Percentiles rank a stretch among this genome's conserved stretches.
Conservation (phyloP, 1,140 invertebrate species). For the Heliconius melpomene region DNA sequence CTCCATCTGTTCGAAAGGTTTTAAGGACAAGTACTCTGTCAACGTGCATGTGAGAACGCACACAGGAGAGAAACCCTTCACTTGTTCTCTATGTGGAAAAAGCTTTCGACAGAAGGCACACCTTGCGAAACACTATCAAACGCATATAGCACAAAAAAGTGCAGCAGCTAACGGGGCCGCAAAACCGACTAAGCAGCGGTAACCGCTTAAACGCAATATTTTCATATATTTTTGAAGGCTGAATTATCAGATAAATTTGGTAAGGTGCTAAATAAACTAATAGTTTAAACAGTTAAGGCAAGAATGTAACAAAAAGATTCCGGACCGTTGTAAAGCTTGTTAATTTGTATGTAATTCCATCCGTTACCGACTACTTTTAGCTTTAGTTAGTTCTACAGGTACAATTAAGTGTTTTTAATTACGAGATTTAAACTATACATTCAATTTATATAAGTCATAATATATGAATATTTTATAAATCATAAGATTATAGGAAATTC, state of each 20-base stretch:
- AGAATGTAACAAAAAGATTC: conserved; percentile 56
- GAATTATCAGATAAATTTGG: conserved; percentile 78
- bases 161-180: conserved; percentile 75
- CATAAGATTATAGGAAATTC: conserved; percentile 39
- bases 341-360: conserved; percentile 78
- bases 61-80: conserved; percentile 95
- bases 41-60: conserved; percentile 96
- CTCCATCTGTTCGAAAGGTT: conserved; percentile 95
- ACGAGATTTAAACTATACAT: conserved; percentile 64
- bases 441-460: conserved; percentile 69
- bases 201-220: conserved; percentile 53
- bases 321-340: conserved; percentile 68
- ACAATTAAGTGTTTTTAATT: conserved; percentile 66
- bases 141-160: conserved; percentile 92
- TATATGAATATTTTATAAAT: conserved; percentile 35
- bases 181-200: conserved; percentile 78
- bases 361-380: conserved; percentile 78
- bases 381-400: conserved; percentile 75
- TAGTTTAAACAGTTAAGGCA: conserved; percentile 65
- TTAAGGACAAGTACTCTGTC: conserved; percentile 96
- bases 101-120: conserved; percentile 98
- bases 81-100: conserved; percentile 93
- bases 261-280: conserved; percentile 78
- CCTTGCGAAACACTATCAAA: conserved; percentile 98
- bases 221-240: conserved; percentile 70